These are phyloP conservation scores for Chalcosyrphus nemorum DNA, from an alignment of 2,888 invertebrate species.

Conservation along the genomic window DNA sequence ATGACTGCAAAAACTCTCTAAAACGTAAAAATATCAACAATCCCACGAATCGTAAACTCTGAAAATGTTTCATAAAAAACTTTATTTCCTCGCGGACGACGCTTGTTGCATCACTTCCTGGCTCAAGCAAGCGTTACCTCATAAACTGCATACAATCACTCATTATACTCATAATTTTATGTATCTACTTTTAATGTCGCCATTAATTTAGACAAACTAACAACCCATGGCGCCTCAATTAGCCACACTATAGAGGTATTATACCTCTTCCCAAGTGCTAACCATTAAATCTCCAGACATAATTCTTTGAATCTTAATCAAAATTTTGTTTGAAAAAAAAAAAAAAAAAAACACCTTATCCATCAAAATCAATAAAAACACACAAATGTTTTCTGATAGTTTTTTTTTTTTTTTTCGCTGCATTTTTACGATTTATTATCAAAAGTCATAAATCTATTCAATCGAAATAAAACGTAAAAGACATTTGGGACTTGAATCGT, in stretches of 20 bases:
- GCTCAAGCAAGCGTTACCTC: neutral
- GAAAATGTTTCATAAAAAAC: too few species aligned
- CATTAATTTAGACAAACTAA: neutral
- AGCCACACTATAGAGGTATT: neutral
- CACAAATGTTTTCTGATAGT: constrained; percentile 42
- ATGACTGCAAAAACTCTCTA: too few species aligned
- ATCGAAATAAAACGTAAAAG: constrained; percentile 6
- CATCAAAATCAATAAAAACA: constrained; percentile 35
- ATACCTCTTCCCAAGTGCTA: neutral
- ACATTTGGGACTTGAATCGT: constrained; percentile 2
- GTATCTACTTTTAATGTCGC: neutral
- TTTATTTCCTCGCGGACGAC: neutral
- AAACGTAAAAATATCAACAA: too few species aligned
- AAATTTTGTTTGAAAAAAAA: constrained; percentile 20
- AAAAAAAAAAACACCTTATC: constrained; percentile 5
- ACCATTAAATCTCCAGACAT: constrained; percentile 27
- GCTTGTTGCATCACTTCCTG: neutral
- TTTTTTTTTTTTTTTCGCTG: too few species aligned
- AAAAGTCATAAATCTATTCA: constrained; percentile 59
- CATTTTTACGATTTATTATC: constrained; percentile 63
- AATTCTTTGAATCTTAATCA: constrained; percentile 51
- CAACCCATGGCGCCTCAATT: constrained; percentile 32
- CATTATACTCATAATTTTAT: neutral
- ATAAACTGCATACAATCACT: neutral
- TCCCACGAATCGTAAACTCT: too few species aligned